Evolutionary conservation across 2,113 vertebrate species (phyloP).

Genomic region (Meles meles): DNA sequence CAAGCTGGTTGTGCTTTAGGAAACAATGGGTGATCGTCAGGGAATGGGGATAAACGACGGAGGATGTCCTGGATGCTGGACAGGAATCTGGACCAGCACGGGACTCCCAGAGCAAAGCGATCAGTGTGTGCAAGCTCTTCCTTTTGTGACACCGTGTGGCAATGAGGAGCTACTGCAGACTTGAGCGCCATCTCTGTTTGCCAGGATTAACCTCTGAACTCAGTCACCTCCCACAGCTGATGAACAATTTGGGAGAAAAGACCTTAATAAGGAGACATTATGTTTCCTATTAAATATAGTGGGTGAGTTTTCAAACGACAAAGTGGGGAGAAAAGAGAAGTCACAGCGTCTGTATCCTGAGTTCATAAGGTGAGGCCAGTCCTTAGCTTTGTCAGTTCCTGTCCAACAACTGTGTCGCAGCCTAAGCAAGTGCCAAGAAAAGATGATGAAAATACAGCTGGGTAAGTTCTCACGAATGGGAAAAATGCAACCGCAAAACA

Average conservation of each 20-base stretch:
- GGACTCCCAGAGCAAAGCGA: neutral
- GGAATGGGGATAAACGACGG: neutral
- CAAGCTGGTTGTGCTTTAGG: neutral
- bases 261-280: neutral
- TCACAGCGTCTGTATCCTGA: neutral
- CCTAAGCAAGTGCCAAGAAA: neutral
- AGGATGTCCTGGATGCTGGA: neutral
- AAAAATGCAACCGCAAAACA: neutral
- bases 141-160: slow-evolving; percentile 7
- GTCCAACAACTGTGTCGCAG: neutral
- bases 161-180: slow-evolving; percentile 12
- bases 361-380: neutral
- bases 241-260: neutral
- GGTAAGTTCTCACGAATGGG: neutral
- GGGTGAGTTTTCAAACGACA: neutral
- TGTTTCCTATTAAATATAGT: neutral
- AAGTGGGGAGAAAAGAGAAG: neutral
- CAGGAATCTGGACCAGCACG: neutral
- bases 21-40: neutral
- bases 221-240: neutral
- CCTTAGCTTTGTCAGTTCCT: neutral
- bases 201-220: neutral
- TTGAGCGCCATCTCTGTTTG: neutral
- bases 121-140: neutral
- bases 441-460: neutral